phyloP scores from a whole-genome alignment of 2,888 invertebrate species.

The Cataglyphis livida region DNA sequence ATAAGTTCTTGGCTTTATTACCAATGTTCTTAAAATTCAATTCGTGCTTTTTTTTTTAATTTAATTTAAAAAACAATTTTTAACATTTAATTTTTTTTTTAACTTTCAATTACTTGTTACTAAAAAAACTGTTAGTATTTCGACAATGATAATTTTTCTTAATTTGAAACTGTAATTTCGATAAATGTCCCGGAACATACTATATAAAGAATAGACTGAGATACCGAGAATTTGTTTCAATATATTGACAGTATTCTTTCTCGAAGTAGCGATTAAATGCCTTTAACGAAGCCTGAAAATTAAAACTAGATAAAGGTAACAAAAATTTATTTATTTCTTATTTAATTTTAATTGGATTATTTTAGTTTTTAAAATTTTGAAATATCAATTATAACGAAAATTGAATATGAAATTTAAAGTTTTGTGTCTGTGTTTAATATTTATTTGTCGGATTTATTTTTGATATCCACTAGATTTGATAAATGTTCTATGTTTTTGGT shows the following conservation, averaged over 20 bases:
- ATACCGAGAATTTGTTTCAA: neutral
- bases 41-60: neutral
- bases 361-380: neutral
- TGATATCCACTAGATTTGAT: neutral
- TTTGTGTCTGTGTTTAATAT: neutral
- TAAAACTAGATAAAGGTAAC: neutral
- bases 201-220: neutral
- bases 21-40: neutral
- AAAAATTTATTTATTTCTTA: neutral
- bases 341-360: neutral
- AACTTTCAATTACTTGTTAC: neutral
- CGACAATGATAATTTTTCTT: conserved; percentile 17
- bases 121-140: conserved; percentile 8
- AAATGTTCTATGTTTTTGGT: neutral
- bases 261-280: neutral
- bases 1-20: neutral
- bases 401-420: neutral
- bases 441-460: neutral
- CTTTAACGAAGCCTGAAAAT: neutral
- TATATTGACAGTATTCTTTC: neutral
- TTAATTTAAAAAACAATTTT: too few relatives aligned
- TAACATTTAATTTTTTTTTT: neutral
- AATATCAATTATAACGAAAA: conserved; percentile 7
- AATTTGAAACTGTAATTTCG: neutral
- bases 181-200: neutral